Conservation (phyloP, 2,888 invertebrate genomes). For the Orthosia gothica region DNA sequence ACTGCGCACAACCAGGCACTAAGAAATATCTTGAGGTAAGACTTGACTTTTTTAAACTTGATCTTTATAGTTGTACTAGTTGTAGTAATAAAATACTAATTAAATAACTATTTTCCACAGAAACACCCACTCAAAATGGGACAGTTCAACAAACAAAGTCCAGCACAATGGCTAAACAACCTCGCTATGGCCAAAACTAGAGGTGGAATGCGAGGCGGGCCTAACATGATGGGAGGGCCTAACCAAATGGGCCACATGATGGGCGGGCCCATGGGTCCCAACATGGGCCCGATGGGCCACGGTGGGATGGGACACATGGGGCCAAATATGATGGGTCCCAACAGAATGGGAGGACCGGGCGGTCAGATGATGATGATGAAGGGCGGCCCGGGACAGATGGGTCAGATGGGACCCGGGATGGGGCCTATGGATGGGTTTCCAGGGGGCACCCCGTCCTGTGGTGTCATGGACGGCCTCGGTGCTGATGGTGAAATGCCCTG, state of each 20-base stretch:
- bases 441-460: slow-evolving; percentile 91
- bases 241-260: slow-evolving; percentile 90
- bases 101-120: slow-evolving; percentile 86
- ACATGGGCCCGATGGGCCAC: slow-evolving; percentile 89
- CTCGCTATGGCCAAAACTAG: slow-evolving; percentile 95
- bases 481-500: slow-evolving; percentile 92
- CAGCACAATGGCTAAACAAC: slow-evolving; percentile 95
- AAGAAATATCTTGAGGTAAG: slow-evolving; percentile 97
- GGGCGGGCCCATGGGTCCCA: slow-evolving; percentile 89
- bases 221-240: slow-evolving; percentile 90
- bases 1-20: slow-evolving; percentile 98
- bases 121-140: slow-evolving; percentile 98
- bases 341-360: slow-evolving; percentile 86
- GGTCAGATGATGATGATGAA: slow-evolving; percentile 91
- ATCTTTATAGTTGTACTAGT: not conserved
- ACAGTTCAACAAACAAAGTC: slow-evolving; percentile 96
- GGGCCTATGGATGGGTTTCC: slow-evolving; percentile 91
- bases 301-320: slow-evolving; percentile 89
- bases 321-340: slow-evolving; percentile 89
- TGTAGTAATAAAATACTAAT: slow-evolving; percentile 4
- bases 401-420: slow-evolving; percentile 88
- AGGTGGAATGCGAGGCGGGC: slow-evolving; percentile 91
- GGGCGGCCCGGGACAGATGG: slow-evolving; percentile 87
- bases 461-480: slow-evolving; percentile 92
- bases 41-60: slow-evolving; percentile 26